A percentile compares a stretch with the other conserved stretches of the same genome.
phyloP scores from a whole-genome alignment of 2,113 vertebrate genomes.

The Rhynchopsitta pachyrhyncha region DNA sequence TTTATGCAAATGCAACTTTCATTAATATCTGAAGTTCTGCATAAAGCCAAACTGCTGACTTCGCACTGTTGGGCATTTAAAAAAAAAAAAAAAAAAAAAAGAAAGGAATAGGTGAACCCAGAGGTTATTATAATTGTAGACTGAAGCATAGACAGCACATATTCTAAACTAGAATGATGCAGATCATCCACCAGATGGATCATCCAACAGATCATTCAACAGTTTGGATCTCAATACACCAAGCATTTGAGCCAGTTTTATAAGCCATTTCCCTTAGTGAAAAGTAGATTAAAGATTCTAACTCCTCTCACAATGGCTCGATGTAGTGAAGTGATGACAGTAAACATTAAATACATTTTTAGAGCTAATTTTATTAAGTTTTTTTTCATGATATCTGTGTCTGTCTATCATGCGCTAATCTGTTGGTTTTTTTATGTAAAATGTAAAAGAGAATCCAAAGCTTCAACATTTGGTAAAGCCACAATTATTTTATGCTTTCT shows the following conservation, averaged over 20 bases:
- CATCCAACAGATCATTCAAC: background rate
- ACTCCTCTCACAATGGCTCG: background rate
- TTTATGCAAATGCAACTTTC: background rate
- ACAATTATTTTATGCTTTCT: slow-evolving; percentile 52
- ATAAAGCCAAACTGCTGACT: background rate
- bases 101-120: background rate
- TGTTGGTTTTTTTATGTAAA: background rate
- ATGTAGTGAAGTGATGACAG: background rate
- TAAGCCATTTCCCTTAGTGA: background rate
- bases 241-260: background rate
- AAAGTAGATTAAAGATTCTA: background rate
- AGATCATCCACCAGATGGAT: background rate
- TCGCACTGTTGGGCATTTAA: background rate
- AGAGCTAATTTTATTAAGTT: background rate
- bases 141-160: background rate
- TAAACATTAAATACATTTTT: background rate
- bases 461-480: background rate
- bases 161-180: background rate
- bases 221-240: background rate
- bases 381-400: background rate
- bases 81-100: background rate
- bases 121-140: background rate
- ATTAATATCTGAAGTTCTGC: background rate
- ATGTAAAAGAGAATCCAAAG: background rate
- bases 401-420: background rate